Evolutionary conservation across 92 coral and sea anemone species (phyloP).

Genomic region (Desmophyllum pertusum): DNA sequence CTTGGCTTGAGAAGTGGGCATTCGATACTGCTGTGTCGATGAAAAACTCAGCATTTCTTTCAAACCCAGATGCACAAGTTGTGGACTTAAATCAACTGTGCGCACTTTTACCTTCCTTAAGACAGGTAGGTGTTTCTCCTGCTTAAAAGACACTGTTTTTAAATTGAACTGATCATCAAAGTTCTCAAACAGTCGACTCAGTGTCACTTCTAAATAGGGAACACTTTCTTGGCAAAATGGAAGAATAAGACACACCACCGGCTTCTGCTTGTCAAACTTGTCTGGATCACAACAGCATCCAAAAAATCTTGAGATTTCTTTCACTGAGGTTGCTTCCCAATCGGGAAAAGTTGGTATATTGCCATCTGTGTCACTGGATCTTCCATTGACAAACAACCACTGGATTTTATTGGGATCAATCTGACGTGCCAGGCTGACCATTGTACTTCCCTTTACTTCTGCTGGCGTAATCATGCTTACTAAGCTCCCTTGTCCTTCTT

Average conservation of each 20-base stretch:
- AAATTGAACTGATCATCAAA: slow-evolving; percentile 68
- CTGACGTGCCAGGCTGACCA: slow-evolving; percentile 59
- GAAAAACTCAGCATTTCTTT: slow-evolving; percentile 40
- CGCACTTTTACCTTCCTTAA: slow-evolving; percentile 29
- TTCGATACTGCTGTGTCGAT: slow-evolving; percentile 46
- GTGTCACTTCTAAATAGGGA: slow-evolving; percentile 69
- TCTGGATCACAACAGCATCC: slow-evolving; percentile 85
- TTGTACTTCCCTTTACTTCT: slow-evolving; percentile 58
- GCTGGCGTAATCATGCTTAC: slow-evolving; percentile 80
- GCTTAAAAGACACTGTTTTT: slow-evolving; percentile 57
- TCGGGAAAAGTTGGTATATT: slow-evolving; percentile 53
- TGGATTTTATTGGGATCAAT: slow-evolving; percentile 78
- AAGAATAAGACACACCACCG: slow-evolving; percentile 76
- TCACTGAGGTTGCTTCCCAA: slow-evolving; percentile 77
- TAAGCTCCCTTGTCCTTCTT: slow-evolving; percentile 65
- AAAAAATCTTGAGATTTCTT: slow-evolving; percentile 70
- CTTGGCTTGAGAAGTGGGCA: slow-evolving; percentile 81
- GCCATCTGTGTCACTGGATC: slow-evolving; percentile 70
- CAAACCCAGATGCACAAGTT: slow-evolving; percentile 65
- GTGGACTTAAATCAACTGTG: slow-evolving; percentile 52
- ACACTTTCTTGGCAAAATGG: slow-evolving; percentile 58
- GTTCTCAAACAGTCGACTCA: slow-evolving; percentile 73
- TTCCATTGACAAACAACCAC: slow-evolving; percentile 90
- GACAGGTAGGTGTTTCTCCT: slow-evolving; percentile 27
- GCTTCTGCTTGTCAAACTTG: slow-evolving; percentile 82